A percentile compares a stretch with the other conserved stretches of the same genome.
Conservation (phyloP, 2,113 vertebrate genomes). For the Myrmecophaga tridactyla region DNA sequence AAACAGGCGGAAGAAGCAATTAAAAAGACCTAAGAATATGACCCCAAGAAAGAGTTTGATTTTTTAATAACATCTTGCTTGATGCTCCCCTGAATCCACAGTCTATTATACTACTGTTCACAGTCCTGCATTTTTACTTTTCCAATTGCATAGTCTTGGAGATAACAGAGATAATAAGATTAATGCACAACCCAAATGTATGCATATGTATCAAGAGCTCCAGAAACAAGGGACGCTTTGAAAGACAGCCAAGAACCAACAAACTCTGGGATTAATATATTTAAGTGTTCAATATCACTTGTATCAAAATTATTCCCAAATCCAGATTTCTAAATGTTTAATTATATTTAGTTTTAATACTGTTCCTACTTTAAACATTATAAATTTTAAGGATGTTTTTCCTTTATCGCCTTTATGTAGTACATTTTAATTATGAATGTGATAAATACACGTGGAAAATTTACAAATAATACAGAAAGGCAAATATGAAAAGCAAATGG, state of each 20-base stretch:
- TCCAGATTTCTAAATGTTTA: not conserved
- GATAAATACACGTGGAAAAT: not conserved
- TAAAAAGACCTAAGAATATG: rapidly evolving
- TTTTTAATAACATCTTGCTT: not conserved
- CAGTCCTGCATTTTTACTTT: not conserved
- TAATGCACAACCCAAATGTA: too few relatives aligned
- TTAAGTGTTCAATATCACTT: not conserved
- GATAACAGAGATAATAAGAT: not conserved
- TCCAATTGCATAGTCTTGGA: not conserved
- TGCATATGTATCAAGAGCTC: rapidly evolving
- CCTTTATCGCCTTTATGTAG: not conserved
- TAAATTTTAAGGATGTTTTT: not conserved
- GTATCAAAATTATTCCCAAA: not conserved
- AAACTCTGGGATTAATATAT: not conserved
- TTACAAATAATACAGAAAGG: not conserved
- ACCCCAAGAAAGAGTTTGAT: not conserved
- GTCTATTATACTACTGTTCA: rapidly evolving
- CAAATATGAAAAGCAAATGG: not conserved
- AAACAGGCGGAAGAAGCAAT: not conserved
- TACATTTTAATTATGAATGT: not conserved
- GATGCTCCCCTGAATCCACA: too few relatives aligned
- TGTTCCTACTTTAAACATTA: not conserved
- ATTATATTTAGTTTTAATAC: slow-evolving; percentile 11
- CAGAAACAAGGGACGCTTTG: rapidly evolving
- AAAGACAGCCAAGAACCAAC: not conserved